phyloP scores from a whole-genome alignment of 1,140 invertebrate genomes.

The Cydia fagiglandana region DNA sequence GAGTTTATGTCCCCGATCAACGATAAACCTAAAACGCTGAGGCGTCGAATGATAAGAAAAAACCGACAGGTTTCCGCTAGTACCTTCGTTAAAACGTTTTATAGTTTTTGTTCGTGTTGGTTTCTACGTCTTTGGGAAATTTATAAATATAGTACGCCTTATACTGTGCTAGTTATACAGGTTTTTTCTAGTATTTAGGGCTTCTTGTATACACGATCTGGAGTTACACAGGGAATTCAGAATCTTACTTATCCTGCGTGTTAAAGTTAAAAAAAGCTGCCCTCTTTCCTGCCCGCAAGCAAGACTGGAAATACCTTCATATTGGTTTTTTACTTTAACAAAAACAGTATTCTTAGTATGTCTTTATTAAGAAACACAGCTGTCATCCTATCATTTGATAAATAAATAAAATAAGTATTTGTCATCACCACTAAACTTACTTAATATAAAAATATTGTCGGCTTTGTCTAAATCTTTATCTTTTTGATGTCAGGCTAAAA shows the following conservation, averaged over 20 bases:
- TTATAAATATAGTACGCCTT: background rate
- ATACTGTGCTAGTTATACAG: background rate
- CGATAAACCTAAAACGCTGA: slow-evolving; percentile 66
- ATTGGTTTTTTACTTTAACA: too few relatives aligned
- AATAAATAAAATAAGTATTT: too few relatives aligned
- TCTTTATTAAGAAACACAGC: too few relatives aligned
- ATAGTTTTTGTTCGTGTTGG: slow-evolving; percentile 20
- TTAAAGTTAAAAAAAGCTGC: too few relatives aligned
- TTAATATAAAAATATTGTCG: too few relatives aligned
- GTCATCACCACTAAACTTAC: too few relatives aligned
- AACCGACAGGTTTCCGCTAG: slow-evolving; percentile 22
- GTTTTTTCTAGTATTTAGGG: background rate
- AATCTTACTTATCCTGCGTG: background rate
- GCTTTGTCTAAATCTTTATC: too few relatives aligned
- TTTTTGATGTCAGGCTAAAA: too few relatives aligned
- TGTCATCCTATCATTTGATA: too few relatives aligned
- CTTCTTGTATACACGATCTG: background rate
- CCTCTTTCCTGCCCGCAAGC: too few relatives aligned
- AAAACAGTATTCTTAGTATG: too few relatives aligned
- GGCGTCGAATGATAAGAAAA: slow-evolving; percentile 34
- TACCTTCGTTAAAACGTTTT: slow-evolving; percentile 23
- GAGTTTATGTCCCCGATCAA: slow-evolving; percentile 57
- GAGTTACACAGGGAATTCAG: background rate
- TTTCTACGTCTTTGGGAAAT: slow-evolving; percentile 10
- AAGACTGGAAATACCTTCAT: too few relatives aligned